Conservation (phyloP, 2,113 vertebrate species). For the Channa argus region DNA sequence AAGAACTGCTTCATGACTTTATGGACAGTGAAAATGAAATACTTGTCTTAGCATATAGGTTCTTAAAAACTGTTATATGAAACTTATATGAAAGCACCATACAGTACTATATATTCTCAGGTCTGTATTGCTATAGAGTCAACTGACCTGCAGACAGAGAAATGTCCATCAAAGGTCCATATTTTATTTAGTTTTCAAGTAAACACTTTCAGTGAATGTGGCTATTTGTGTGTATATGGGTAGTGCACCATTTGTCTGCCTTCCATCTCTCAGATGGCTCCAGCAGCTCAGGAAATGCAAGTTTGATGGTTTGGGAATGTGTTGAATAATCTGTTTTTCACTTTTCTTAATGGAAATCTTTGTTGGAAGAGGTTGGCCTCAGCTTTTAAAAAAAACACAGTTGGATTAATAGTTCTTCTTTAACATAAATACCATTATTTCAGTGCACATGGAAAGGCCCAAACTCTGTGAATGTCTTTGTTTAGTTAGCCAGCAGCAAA, state of each 20-base stretch:
- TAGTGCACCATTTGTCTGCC: constrained; percentile 20
- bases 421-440: too few species aligned
- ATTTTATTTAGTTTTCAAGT: constrained; percentile 65
- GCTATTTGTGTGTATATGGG: constrained; percentile 49
- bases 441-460: neutral
- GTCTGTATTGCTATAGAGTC: neutral
- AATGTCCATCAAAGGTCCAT: constrained; percentile 45
- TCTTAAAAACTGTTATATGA: constrained; percentile 7
- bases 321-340: constrained; percentile 24
- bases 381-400: neutral
- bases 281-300: constrained; percentile 26
- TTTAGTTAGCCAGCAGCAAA: constrained; percentile 4
- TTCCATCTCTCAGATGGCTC: constrained; percentile 28
- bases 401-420: too few species aligned
- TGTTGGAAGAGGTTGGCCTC: neutral
- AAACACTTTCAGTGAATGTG: constrained; percentile 36
- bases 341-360: constrained; percentile 3
- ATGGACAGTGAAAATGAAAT: constrained; percentile 30
- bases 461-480: neutral
- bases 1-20: constrained; percentile 38
- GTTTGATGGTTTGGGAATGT: neutral
- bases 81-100: neutral
- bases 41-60: constrained; percentile 31
- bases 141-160: constrained; percentile 8
- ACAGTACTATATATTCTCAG: neutral